A percentile compares a stretch with the other conserved stretches of the same genome.
phyloP scores from a whole-genome alignment of 2,797 vertebrate species.

The Spheniscus humboldti region DNA sequence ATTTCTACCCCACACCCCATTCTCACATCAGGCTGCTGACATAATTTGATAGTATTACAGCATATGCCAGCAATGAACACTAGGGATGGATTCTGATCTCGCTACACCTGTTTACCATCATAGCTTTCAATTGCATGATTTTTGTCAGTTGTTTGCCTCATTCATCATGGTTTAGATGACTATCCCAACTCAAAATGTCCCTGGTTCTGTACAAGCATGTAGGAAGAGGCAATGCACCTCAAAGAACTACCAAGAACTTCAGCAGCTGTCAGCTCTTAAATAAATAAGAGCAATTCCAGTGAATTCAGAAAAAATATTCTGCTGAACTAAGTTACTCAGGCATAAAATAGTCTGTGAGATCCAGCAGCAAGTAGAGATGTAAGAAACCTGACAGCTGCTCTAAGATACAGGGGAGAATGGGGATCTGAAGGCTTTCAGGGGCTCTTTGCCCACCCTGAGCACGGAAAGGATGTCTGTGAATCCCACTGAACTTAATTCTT shows the following conservation, averaged over 20 bases:
- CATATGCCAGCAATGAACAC: slow-evolving; percentile 38
- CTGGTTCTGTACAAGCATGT: background rate
- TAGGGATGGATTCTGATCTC: slow-evolving; percentile 33
- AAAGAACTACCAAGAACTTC: background rate
- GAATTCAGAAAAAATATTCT: background rate
- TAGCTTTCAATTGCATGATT: background rate
- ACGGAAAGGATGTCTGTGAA: background rate
- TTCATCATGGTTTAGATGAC: background rate
- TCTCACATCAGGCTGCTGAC: slow-evolving; percentile 63
- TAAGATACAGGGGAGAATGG: background rate
- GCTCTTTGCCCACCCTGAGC: background rate
- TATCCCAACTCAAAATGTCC: background rate
- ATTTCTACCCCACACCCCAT: slow-evolving; percentile 48
- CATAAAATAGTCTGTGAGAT: background rate
- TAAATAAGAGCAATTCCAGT: background rate
- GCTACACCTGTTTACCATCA: background rate
- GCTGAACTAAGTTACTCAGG: background rate
- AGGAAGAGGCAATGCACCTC: background rate
- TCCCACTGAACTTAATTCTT: background rate
- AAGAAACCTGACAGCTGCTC: background rate
- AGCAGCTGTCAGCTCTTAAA: background rate
- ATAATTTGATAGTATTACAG: slow-evolving; percentile 41
- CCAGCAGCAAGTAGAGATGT: background rate
- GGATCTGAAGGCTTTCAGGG: background rate
- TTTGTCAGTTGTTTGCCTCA: background rate